Evolutionary conservation across 2,888 invertebrate species (phyloP), one percentile per base, ranked within the genome.

Genomic region (Morpho achilles): DNA sequence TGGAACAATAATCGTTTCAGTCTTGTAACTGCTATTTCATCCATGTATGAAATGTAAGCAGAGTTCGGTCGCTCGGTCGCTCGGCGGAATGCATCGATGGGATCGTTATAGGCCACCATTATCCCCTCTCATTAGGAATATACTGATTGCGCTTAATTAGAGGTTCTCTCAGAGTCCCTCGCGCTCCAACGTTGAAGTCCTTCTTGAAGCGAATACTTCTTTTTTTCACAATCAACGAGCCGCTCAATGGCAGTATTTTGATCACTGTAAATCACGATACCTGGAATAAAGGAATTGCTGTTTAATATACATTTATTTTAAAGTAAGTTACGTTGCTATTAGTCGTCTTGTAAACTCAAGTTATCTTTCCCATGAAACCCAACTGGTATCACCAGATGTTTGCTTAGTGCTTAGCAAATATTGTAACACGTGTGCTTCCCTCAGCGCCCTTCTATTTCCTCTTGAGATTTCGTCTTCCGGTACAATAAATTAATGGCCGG

Each of bases 141-240:
- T 84, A 88, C 88, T 90, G 90, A 90, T 90, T 90, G 87, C 86
- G 85, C 82, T 87, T 90, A 90, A 90, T 90, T 90, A 87, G 80
- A 83, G 87, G 84, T 82, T 84, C 85, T 77, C 85, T 79, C 76
- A 72, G 76, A 82, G 80, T 76, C 80, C 76, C 80, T 78, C 75
- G 82, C 87, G 84, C 83, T 82, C 79, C 81, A 75, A 75, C 77
- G 77, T 71, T 77, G 79, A 76, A 73, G 70, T 77, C 80, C 76
- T 77, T 79, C 83, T 77, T 74, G 77, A 81, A 78, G 73, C 73
- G 82, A 86, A 84, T 85, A 80, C 84, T 84, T 71, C 78, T 82
- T 88, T 89, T 88, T 88, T 89, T 85, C 87, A 84, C 83, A 86
- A 85, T 84, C 84, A 79, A 78, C 82, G 80, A 80, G 87, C 85